phyloP scores from a whole-genome alignment of 1,140 invertebrate species.

The Brachionus manjavacas region DNA sequence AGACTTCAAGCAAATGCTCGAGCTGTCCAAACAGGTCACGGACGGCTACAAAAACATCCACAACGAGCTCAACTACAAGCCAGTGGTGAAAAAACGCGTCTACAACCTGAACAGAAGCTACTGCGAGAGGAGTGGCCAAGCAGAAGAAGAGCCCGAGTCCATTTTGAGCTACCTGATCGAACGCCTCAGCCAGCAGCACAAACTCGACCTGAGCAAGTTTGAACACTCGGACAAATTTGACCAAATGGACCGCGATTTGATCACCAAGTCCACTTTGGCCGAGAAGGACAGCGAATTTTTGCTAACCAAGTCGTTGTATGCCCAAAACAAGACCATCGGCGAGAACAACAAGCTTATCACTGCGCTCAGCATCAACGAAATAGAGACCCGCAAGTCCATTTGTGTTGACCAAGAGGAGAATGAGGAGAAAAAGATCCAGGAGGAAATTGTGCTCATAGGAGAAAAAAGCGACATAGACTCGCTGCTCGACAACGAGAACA shows the following conservation, averaged over 20 bases:
- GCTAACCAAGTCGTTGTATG: slow-evolving; percentile 4
- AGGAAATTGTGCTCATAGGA: slow-evolving; percentile 39
- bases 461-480: slow-evolving; percentile 32
- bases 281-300: background rate
- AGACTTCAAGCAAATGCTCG: slow-evolving; percentile 7
- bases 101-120: slow-evolving; percentile 28
- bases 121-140: background rate
- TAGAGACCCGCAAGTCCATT: background rate
- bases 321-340: background rate
- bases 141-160: slow-evolving; percentile 9
- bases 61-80: slow-evolving; percentile 3
- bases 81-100: slow-evolving; percentile 14
- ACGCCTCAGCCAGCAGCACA: slow-evolving; percentile 20
- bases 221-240: background rate
- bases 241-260: background rate
- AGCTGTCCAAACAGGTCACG: background rate
- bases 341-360: slow-evolving; percentile 24
- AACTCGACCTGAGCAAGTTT: background rate
- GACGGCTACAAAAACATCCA: slow-evolving; percentile 9
- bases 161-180: slow-evolving; percentile 24
- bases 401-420: background rate
- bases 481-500: background rate
- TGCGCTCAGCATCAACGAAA: slow-evolving; percentile 31
- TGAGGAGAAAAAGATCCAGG: slow-evolving; percentile 28
- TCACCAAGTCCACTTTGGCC: background rate